These are phyloP conservation scores for Corapipo altera DNA, from an alignment of 2,113 vertebrate species.

Conservation along the genomic window DNA sequence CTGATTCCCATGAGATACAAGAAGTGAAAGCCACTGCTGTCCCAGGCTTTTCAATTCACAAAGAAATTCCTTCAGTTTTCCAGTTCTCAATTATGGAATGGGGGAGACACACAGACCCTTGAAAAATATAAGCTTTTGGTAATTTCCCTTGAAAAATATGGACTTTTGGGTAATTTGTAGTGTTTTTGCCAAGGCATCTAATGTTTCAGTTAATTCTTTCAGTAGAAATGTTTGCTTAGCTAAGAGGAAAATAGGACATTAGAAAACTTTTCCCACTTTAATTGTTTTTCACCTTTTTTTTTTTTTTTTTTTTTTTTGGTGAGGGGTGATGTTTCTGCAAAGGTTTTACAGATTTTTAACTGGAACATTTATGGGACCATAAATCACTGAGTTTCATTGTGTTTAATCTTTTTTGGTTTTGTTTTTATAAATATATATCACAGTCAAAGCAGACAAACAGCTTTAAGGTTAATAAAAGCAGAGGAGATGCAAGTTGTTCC, in stretches of 20 bases:
- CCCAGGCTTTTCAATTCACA: neutral
- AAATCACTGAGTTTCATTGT: neutral
- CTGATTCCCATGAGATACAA: neutral
- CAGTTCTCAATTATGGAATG: neutral
- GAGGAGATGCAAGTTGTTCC: conserved; percentile 6
- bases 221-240: neutral
- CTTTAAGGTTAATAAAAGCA: conserved; percentile 5
- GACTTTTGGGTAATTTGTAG: neutral
- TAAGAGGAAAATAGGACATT: neutral
- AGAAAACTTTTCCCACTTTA: neutral
- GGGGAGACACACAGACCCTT: neutral
- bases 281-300: neutral
- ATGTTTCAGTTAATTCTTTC: neutral
- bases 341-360: neutral
- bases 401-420: neutral
- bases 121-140: neutral
- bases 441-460: neutral
- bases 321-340: neutral
- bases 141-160: neutral
- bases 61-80: neutral
- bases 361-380: neutral
- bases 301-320: neutral
- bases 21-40: neutral
- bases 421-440: neutral
- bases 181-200: neutral